Percentiles rank a stretch among this genome's conserved stretches.
phyloP scores from a whole-genome alignment of 2,113 vertebrate species.

The Colius striatus region DNA sequence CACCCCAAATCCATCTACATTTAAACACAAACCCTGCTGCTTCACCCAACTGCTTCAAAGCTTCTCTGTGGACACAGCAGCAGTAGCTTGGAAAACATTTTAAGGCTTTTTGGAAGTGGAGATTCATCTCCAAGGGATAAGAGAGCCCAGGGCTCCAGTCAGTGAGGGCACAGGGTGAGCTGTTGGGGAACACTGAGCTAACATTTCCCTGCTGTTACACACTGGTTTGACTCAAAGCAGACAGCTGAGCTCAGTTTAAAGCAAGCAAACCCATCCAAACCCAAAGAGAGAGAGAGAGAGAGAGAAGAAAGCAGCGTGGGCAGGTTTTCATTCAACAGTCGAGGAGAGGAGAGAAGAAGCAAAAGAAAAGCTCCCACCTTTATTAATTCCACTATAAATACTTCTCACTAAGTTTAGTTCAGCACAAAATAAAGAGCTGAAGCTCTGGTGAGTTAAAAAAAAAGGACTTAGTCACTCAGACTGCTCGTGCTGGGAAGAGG shows the following conservation, averaged over 20 bases:
- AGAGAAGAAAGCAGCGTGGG: neutral
- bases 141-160: neutral
- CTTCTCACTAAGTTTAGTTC: neutral
- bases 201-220: neutral
- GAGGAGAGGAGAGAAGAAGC: neutral
- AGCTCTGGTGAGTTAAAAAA: neutral
- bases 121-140: neutral
- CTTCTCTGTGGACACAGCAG: neutral
- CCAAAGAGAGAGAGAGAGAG: neutral
- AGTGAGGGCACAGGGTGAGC: too few species aligned
- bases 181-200: neutral
- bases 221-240: neutral
- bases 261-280: neutral
- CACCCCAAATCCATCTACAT: neutral
- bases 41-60: neutral
- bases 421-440: neutral
- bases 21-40: fast-evolving
- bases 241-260: neutral
- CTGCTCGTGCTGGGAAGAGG: neutral
- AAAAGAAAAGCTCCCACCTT: neutral
- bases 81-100: fast-evolving
- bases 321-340: neutral
- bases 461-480: neutral
- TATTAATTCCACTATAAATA: constrained; percentile 1
- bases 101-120: neutral